These are phyloP conservation scores for Aricia artaxerxes DNA, from an alignment of 2,888 invertebrate genomes.

Conservation along the genomic window DNA sequence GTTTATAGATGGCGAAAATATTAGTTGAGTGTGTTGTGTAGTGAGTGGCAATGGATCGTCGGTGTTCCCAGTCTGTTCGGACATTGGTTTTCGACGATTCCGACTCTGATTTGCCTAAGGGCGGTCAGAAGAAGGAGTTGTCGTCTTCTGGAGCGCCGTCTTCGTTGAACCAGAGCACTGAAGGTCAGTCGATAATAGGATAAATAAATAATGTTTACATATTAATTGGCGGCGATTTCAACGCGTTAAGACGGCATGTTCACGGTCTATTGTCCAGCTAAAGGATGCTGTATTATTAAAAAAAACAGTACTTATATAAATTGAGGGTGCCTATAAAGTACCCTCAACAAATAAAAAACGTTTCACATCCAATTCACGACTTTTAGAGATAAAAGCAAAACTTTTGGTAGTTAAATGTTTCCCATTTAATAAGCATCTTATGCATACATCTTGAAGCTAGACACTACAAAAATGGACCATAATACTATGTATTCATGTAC, in stretches of 20 bases:
- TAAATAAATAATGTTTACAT: constrained; percentile 49
- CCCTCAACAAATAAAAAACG: not conserved
- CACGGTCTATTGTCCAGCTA: not conserved
- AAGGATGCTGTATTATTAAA: not conserved
- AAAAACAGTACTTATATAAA: not conserved
- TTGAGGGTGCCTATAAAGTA: not conserved
- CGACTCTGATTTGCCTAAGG: constrained; percentile 78
- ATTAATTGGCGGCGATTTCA: constrained; percentile 58
- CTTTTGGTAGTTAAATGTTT: not conserved
- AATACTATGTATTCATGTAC: not conserved
- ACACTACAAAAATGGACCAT: not conserved
- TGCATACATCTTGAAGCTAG: not conserved
- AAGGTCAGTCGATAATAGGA: constrained; percentile 58
- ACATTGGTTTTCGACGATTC: constrained; percentile 89
- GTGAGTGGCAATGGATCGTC: constrained; percentile 77
- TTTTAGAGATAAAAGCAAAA: not conserved
- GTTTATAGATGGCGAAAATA: constrained; percentile 69
- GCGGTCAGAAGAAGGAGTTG: constrained; percentile 67
- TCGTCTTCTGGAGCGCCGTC: constrained; percentile 60
- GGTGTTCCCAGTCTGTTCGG: constrained; percentile 86
- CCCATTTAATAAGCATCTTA: too few species aligned
- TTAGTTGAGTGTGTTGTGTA: constrained; percentile 65
- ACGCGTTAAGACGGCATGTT: constrained; percentile 51
- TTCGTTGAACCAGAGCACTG: constrained; percentile 70
- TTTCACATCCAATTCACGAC: not conserved